Percentiles rank a stretch among this genome's conserved stretches.
These are phyloP conservation scores for Amyelois transitella DNA, from an alignment of 1,140 invertebrate species.

Conservation along the genomic window DNA sequence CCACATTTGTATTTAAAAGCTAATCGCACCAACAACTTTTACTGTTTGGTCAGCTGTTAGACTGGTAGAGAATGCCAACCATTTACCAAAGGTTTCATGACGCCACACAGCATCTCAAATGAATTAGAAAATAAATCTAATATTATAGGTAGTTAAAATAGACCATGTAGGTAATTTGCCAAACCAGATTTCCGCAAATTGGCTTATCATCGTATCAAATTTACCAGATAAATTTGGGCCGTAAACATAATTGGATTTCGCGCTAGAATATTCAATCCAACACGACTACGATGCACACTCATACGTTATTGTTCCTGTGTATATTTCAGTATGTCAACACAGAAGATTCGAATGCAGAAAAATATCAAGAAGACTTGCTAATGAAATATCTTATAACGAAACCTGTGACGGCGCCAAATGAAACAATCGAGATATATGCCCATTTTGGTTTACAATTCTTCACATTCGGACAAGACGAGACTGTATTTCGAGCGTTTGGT, in stretches of 20 bases:
- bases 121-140: no score
- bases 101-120: no score
- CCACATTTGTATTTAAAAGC: no score
- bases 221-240: not conserved
- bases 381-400: not conserved
- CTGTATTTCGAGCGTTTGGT: not conserved
- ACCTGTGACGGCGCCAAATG: not conserved
- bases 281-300: not conserved
- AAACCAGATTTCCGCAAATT: not conserved
- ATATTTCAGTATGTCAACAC: not conserved
- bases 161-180: no score
- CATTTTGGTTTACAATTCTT: not conserved
- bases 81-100: no score
- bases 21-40: no score
- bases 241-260: not conserved
- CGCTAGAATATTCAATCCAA: not conserved
- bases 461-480: not conserved
- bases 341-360: not conserved
- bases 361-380: not conserved
- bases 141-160: no score
- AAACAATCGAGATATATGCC: not conserved
- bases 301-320: not conserved
- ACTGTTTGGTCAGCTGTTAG: no score
- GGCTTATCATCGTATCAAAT: not conserved
- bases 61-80: no score